These are phyloP conservation scores for Drosophila auraria DNA, from an alignment of 1,140 invertebrate species.

Conservation along the genomic window DNA sequence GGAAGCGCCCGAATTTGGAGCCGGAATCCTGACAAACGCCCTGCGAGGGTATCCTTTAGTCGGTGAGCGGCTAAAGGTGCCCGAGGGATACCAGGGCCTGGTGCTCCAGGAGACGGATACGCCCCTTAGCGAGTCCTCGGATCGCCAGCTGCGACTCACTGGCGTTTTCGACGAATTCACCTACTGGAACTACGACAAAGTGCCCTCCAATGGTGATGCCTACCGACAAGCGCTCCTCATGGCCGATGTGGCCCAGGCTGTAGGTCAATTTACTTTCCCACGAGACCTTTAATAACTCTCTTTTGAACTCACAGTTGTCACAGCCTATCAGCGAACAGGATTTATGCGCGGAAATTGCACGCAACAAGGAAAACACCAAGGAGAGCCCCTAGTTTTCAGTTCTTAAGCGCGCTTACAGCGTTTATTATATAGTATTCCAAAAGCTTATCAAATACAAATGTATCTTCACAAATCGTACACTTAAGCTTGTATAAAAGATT, in stretches of 20 bases:
- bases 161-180: slow-evolving; percentile 88
- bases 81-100: slow-evolving; percentile 87
- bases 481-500: slow-evolving; percentile 68
- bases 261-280: slow-evolving; percentile 77
- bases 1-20: slow-evolving; percentile 73
- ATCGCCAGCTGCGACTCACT: slow-evolving; percentile 87
- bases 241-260: slow-evolving; percentile 89
- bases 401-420: slow-evolving; percentile 65
- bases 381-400: slow-evolving; percentile 40
- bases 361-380: slow-evolving; percentile 43
- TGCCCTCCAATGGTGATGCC: slow-evolving; percentile 89
- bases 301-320: slow-evolving; percentile 34
- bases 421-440: slow-evolving; percentile 75
- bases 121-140: slow-evolving; percentile 86
- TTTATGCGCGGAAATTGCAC: slow-evolving; percentile 54
- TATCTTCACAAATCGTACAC: slow-evolving; percentile 57
- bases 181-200: slow-evolving; percentile 92
- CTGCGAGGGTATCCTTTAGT: slow-evolving; percentile 89
- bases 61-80: slow-evolving; percentile 87
- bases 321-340: slow-evolving; percentile 37
- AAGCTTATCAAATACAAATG: slow-evolving; percentile 67
- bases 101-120: slow-evolving; percentile 88
- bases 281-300: background rate
- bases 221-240: slow-evolving; percentile 89
- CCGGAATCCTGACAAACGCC: slow-evolving; percentile 85